Evolutionary conservation across 2,113 vertebrate species (phyloP).

Genomic region (Panurus biarmicus): DNA sequence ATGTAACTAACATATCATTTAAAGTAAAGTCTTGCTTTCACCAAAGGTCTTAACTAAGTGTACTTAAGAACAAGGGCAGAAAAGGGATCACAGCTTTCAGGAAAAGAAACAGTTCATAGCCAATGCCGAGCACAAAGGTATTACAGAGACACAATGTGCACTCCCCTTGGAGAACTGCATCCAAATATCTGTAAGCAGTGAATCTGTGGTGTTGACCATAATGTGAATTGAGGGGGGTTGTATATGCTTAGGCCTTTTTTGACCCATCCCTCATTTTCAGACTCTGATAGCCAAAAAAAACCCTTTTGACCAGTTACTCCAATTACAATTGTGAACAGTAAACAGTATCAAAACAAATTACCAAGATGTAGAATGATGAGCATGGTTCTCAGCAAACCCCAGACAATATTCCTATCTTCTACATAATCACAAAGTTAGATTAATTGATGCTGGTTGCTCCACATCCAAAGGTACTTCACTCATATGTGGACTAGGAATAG

Average conservation of each 20-base stretch:
- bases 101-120: not conserved
- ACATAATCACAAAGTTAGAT: not conserved
- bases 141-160: not conserved
- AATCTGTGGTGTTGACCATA: not conserved
- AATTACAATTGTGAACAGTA: not conserved
- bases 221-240: rapidly evolving
- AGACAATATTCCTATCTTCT: not conserved
- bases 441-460: not conserved
- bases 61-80: not conserved
- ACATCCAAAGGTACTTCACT: not conserved
- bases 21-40: not conserved
- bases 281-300: not conserved
- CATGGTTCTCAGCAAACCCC: not conserved
- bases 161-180: not conserved
- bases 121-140: not conserved
- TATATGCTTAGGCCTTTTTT: not conserved
- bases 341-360: not conserved
- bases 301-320: not conserved
- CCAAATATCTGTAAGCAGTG: not conserved
- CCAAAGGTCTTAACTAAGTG: not conserved
- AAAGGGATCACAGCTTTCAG: not conserved
- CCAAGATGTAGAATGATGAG: not conserved
- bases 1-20: not conserved
- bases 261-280: not conserved
- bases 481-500: not conserved